Percentiles rank a stretch among this genome's conserved stretches.
phyloP scores from a whole-genome alignment of 2,113 vertebrate species.

The Malurus elegans region DNA sequence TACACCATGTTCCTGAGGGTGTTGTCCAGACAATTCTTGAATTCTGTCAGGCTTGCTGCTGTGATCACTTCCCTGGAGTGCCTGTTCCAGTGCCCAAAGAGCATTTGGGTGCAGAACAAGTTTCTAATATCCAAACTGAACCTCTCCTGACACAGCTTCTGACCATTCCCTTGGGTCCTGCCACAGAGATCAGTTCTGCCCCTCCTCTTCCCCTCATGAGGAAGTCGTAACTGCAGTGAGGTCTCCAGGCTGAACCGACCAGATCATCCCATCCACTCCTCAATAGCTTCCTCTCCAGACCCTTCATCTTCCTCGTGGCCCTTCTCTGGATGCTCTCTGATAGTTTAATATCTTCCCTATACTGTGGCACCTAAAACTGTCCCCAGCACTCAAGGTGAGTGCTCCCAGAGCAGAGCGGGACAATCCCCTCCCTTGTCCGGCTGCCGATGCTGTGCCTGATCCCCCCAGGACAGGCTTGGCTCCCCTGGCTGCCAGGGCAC shows the following conservation, averaged over 20 bases:
- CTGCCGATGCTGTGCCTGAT: not conserved
- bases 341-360: not conserved
- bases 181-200: not conserved
- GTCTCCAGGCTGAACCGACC: not conserved
- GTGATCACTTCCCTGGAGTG: not conserved
- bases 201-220: not conserved
- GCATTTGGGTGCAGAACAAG: not conserved
- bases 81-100: not conserved
- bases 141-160: not conserved
- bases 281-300: not conserved
- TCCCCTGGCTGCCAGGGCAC: not conserved
- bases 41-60: not conserved
- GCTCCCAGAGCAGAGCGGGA: not conserved
- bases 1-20: not conserved
- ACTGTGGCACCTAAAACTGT: accelerated
- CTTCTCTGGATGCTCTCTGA: not conserved
- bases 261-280: not conserved
- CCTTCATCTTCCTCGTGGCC: not conserved
- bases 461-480: not conserved
- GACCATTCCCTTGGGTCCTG: not conserved
- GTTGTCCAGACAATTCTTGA: not conserved
- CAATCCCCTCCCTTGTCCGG: accelerated
- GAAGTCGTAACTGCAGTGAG: not conserved
- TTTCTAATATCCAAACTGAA: not conserved
- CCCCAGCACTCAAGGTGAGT: accelerated